phyloP scores from a whole-genome alignment of 2,113 vertebrate genomes.

The Psammodynastes pulverulentus region DNA sequence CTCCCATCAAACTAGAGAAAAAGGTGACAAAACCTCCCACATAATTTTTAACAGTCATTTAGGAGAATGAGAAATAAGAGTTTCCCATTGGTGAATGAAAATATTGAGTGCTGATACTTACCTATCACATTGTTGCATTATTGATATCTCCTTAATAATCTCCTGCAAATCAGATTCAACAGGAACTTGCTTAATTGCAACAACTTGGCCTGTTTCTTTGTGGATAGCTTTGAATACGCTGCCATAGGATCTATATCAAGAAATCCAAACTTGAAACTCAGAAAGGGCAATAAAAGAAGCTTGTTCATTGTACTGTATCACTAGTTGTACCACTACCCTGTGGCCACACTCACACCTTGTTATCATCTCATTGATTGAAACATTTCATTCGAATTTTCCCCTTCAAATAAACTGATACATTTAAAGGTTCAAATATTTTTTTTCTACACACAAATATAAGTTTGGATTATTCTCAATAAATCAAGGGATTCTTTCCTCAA shows the following conservation, averaged over 20 bases:
- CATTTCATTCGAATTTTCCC: too few species aligned
- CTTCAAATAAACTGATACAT: too few species aligned
- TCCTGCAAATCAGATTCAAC: conserved; percentile 97
- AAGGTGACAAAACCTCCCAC: background rate
- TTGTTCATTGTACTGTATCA: background rate
- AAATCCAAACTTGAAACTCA: background rate
- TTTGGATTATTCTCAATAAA: background rate
- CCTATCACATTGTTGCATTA: conserved; percentile 98
- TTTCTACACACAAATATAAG: too few species aligned
- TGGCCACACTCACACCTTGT: too few species aligned
- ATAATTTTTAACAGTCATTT: background rate
- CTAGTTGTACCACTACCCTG: too few species aligned
- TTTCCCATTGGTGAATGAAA: accelerated
- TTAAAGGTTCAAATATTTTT: too few species aligned
- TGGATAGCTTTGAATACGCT: conserved; percentile 92
- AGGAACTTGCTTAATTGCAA: conserved; percentile 95
- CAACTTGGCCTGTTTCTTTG: conserved; percentile 92
- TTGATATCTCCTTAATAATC: conserved; percentile 96
- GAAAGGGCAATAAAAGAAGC: background rate
- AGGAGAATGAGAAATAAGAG: background rate
- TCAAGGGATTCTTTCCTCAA: background rate
- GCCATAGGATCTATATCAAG: conserved; percentile 83
- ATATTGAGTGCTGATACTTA: conserved; percentile 41
- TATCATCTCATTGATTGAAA: too few species aligned
- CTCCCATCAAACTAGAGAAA: background rate